A percentile compares a stretch with the other conserved stretches of the same genome.
Conservation (phyloP, 2,113 vertebrate genomes). For the Hydrochoerus hydrochaeris region DNA sequence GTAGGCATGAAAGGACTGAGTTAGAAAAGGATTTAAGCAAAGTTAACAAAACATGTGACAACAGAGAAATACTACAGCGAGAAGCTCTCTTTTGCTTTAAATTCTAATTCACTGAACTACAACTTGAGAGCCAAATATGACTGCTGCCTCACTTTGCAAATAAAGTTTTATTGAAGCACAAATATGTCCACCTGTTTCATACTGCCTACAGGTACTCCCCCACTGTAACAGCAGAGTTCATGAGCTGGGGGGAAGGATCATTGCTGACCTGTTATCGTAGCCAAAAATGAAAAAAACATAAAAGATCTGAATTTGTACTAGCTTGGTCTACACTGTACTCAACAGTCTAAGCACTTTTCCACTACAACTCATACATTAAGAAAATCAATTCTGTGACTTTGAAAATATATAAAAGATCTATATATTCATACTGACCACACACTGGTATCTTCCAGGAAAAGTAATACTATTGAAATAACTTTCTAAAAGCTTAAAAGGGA, state of each 20-base stretch:
- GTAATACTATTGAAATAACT: background rate
- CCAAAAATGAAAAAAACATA: background rate
- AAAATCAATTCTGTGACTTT: conserved; percentile 10
- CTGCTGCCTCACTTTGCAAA: background rate
- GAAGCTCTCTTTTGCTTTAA: background rate
- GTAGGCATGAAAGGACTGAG: background rate
- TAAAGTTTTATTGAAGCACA: background rate
- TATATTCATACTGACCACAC: background rate
- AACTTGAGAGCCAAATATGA: background rate
- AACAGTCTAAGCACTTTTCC: background rate
- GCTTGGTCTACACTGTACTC: conserved; percentile 4
- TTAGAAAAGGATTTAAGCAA: conserved; percentile 19
- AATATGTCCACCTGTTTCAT: background rate
- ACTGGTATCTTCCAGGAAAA: background rate
- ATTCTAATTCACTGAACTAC: background rate
- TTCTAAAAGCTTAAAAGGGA: conserved; percentile 51
- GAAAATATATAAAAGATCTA: background rate
- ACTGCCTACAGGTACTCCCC: background rate
- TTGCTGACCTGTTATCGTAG: background rate
- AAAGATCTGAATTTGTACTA: background rate
- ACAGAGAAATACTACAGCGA: background rate
- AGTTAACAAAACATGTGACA: background rate
- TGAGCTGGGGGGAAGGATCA: background rate
- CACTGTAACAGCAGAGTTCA: background rate
- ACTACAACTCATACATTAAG: background rate